phyloP scores from a whole-genome alignment of 2,113 vertebrate species.

The Peromyscus leucopus region DNA sequence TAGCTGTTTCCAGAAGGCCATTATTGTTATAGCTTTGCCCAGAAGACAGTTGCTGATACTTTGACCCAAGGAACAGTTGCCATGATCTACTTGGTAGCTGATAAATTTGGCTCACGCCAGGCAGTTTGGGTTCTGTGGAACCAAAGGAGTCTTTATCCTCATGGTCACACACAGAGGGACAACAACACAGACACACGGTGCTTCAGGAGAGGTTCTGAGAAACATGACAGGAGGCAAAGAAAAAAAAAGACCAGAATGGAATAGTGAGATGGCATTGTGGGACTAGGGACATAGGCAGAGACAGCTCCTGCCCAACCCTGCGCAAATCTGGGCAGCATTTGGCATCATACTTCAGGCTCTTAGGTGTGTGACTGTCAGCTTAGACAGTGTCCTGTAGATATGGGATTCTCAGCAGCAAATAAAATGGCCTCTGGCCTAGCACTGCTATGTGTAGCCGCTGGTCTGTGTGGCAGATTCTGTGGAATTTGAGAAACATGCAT shows the following conservation, averaged over 20 bases:
- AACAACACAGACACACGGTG: rapidly evolving
- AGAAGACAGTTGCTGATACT: no score
- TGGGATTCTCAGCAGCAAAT: constrained; percentile 82
- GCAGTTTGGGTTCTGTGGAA: neutral
- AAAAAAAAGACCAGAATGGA: neutral
- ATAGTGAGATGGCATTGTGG: no score
- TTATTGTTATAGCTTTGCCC: no score
- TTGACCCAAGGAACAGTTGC: neutral
- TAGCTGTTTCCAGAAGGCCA: neutral
- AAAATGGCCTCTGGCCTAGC: constrained; percentile 68
- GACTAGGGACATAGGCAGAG: rapidly evolving
- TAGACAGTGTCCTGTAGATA: constrained; percentile 51
- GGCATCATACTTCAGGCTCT: neutral
- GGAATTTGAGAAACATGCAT: neutral
- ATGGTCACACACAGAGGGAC: neutral
- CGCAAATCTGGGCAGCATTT: neutral
- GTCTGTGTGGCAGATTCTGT: constrained; percentile 29
- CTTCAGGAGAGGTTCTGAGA: neutral
- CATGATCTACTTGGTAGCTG: neutral
- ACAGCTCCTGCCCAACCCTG: rapidly evolving
- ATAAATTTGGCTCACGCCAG: neutral
- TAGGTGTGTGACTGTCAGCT: neutral
- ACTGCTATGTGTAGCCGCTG: neutral
- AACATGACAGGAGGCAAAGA: neutral
- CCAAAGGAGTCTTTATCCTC: neutral